Conservation (phyloP, 92 coral and sea anemone species). For the Micromussa lordhowensis region DNA sequence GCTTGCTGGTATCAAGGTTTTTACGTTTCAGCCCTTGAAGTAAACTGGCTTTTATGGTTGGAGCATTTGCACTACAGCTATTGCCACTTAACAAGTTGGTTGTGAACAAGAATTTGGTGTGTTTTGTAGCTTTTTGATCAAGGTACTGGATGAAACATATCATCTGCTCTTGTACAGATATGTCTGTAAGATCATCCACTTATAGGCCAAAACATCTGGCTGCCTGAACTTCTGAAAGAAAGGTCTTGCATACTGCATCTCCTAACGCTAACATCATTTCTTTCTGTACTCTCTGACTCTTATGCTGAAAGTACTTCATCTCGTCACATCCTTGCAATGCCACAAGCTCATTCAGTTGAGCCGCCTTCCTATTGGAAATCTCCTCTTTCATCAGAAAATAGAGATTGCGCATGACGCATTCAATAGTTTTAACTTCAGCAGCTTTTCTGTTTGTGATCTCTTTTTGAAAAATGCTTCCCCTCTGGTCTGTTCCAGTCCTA, state of each 20-base stretch:
- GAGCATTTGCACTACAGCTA: constrained; percentile 33
- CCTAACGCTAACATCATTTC: constrained; percentile 25
- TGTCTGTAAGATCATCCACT: constrained; percentile 38
- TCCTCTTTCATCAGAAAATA: constrained; percentile 41
- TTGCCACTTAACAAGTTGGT: constrained; percentile 21
- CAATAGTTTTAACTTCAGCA: constrained; percentile 29
- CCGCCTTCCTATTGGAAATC: constrained; percentile 26
- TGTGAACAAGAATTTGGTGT: constrained; percentile 34
- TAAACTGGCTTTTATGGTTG: constrained; percentile 26
- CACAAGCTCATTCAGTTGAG: constrained; percentile 21
- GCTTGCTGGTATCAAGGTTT: constrained; percentile 27
- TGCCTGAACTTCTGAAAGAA: constrained; percentile 19
- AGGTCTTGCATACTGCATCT: constrained; percentile 31
- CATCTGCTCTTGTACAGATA: constrained; percentile 37
- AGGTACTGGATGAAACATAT: constrained; percentile 41
- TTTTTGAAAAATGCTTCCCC: constrained; percentile 43
- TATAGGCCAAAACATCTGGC: constrained; percentile 39
- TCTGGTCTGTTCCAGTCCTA: not conserved
- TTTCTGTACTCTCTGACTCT: constrained; percentile 20
- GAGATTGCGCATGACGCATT: constrained; percentile 32
- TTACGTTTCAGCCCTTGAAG: constrained; percentile 37
- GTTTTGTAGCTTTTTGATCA: constrained; percentile 13
- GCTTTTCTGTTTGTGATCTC: constrained; percentile 36
- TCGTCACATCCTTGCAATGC: constrained; percentile 25
- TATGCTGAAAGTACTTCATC: constrained; percentile 15